These are phyloP conservation scores for Drosophila jambulina DNA, from an alignment of 1,140 invertebrate genomes.

Conservation along the genomic window DNA sequence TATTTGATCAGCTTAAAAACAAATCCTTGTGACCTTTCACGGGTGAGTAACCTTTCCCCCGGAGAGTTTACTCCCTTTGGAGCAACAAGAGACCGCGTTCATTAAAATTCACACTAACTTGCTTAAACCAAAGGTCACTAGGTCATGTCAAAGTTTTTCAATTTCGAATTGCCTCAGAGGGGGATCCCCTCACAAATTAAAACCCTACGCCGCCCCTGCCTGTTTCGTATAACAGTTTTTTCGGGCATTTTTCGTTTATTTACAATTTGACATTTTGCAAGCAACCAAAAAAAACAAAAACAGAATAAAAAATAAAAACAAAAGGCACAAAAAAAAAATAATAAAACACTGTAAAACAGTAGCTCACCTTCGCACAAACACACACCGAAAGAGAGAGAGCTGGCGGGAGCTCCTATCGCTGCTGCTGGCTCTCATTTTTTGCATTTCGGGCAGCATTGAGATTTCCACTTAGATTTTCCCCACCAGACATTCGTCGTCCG, in stretches of 20 bases:
- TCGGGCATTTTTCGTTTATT: slow-evolving; percentile 74
- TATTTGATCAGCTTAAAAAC: neutral
- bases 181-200: neutral
- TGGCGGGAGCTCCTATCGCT: slow-evolving; percentile 24
- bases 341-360: slow-evolving; percentile 43
- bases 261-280: slow-evolving; percentile 81
- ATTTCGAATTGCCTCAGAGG: neutral
- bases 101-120: slow-evolving; percentile 1
- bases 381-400: slow-evolving; percentile 9
- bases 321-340: slow-evolving; percentile 36
- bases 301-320: neutral
- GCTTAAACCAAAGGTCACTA: slow-evolving; percentile 17
- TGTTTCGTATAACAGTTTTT: slow-evolving; percentile 66
- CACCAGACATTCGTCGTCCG: slow-evolving; percentile 74
- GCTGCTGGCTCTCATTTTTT: slow-evolving; percentile 38
- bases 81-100: neutral
- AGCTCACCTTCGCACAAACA: slow-evolving; percentile 64
- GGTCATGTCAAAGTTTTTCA: slow-evolving; percentile 10
- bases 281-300: slow-evolving; percentile 18
- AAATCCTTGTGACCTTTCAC: neutral
- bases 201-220: slow-evolving; percentile 23
- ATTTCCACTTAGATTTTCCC: slow-evolving; percentile 78
- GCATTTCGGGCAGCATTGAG: slow-evolving; percentile 48
- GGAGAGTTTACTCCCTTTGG: neutral
- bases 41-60: slow-evolving; percentile 1